Evolutionary conservation across 2,888 invertebrate species (phyloP), one percentile per base, ranked within the genome.

Genomic region (Aporophyla lueneburgensis): DNA sequence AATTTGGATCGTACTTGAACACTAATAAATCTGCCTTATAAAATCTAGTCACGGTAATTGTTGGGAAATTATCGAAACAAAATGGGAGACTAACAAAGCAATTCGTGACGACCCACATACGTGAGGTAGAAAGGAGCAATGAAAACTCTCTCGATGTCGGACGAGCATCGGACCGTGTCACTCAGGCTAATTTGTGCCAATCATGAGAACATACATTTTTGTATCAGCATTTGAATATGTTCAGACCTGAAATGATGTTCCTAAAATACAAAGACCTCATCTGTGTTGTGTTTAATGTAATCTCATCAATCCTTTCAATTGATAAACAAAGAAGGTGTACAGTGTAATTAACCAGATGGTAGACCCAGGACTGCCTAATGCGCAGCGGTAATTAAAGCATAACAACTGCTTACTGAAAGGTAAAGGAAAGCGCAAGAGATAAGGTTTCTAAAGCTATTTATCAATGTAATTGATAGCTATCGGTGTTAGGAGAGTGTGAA

Each of bases 51-150:
- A 67, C 54, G 54, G 80, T 85, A 80, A 88, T 84, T 78, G 82
- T 80, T 76, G 86, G 77, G 75, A 85, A 86, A 83, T 87, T 79
- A 84, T 83, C 78, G 78, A 86, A 88, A 89, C 85, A 88, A 93
- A 92, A 93, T 92, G 89, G 90, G 89, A 89, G 89, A 91, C 87
- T 91, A 91, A 93, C 93, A 94, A 94, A 93, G 92, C 91, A 84
- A 93, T 91, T 93, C 92, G 92, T 91, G 93, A 90, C 91, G 94
- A 94, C 94, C 94, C 91, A 94, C 93, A 94, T 94, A 92, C 92
- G 88, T 86, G 91, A 89, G 83, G 86, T 91, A 92, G 92, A 91
- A 92, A 92, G 89, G 90, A 93, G 91, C 87, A 88, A 91, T 90
- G 91, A 92, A 93, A 93, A 92, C 88, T 92, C 90, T 89, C 85